phyloP scores from a whole-genome alignment of 53 echinoderm and acorn worm species.

The Arbacia lixula region DNA sequence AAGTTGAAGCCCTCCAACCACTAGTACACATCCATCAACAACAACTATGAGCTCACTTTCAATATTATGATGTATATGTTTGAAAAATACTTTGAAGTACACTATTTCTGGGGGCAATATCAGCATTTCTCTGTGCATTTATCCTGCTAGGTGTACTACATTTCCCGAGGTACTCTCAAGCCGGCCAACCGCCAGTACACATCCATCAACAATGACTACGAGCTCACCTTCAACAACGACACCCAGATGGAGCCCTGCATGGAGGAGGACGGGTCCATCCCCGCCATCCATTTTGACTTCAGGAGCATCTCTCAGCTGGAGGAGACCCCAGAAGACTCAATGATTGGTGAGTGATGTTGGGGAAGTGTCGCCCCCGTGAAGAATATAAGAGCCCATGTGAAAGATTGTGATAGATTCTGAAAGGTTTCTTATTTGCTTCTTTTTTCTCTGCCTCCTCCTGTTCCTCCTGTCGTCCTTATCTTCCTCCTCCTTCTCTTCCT shows the following conservation, averaged over 20 bases:
- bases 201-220: conserved; percentile 96
- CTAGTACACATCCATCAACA: conserved; percentile 94
- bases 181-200: conserved; percentile 93
- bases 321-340: conserved; percentile 75
- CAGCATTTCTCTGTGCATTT: too few species aligned
- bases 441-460: not conserved
- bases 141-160: conserved; percentile 74
- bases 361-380: too few species aligned
- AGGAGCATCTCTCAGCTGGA: conserved; percentile 72
- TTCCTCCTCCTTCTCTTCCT: too few species aligned
- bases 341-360: conserved; percentile 89
- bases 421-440: too few species aligned
- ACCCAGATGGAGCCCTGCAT: conserved; percentile 65
- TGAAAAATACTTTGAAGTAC: too few species aligned
- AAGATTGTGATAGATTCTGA: too few species aligned
- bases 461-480: too few species aligned
- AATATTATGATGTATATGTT: too few species aligned
- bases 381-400: too few species aligned
- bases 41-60: conserved; percentile 96
- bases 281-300: conserved; percentile 86
- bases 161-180: conserved; percentile 84
- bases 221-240: conserved; percentile 87
- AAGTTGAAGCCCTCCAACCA: conserved; percentile 87
- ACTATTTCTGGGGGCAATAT: too few species aligned
- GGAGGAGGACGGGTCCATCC: conserved; percentile 79